A percentile compares a stretch with the other conserved stretches of the same genome.
phyloP scores from a whole-genome alignment of 1,140 invertebrate genomes.

The Trigoniulus corallinus region DNA sequence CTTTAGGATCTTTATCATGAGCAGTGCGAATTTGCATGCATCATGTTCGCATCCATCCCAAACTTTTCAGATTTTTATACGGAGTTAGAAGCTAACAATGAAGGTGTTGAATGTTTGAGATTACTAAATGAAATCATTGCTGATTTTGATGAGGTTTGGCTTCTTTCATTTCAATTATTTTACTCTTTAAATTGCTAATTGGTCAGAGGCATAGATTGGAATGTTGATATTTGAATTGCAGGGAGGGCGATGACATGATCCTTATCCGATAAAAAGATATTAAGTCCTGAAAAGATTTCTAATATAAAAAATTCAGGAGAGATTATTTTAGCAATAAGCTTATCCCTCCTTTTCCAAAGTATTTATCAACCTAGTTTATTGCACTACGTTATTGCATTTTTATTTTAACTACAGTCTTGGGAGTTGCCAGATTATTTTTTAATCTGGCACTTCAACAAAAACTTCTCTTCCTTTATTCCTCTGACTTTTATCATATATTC shows the following conservation, averaged over 20 bases:
- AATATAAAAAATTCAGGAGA: neutral
- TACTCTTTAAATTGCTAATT: too few species aligned
- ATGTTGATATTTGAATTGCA: too few species aligned
- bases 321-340: too few species aligned
- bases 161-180: too few species aligned
- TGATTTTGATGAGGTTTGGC: constrained; percentile 85
- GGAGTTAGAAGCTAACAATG: constrained; percentile 83
- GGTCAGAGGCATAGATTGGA: too few species aligned
- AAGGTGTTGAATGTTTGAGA: constrained; percentile 83
- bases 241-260: too few species aligned
- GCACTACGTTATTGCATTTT: neutral
- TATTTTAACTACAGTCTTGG: too few species aligned
- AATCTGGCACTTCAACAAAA: too few species aligned
- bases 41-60: constrained; percentile 89
- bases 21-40: constrained; percentile 83
- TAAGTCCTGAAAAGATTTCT: neutral
- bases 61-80: constrained; percentile 97
- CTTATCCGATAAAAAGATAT: too few species aligned
- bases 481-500: too few species aligned
- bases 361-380: neutral
- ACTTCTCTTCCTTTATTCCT: too few species aligned
- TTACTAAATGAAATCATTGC: constrained; percentile 94
- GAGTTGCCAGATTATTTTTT: too few species aligned
- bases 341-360: neutral
- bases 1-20: constrained; percentile 83